Base-by-base conservation (phyloP, 2,113 vertebrate species). In the Chaenocephalus aceratus region DNA sequence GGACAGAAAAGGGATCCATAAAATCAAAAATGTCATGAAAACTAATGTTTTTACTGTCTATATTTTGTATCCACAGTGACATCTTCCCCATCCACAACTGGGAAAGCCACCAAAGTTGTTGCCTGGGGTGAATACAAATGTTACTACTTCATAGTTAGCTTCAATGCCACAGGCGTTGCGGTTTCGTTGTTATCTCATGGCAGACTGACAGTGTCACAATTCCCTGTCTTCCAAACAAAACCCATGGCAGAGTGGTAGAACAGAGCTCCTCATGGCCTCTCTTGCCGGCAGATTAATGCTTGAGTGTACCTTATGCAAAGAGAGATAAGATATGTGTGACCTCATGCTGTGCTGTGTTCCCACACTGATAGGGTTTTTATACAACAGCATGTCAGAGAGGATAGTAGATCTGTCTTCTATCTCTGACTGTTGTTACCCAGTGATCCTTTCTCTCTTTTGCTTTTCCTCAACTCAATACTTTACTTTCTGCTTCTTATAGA, bases 181-280 rank as follows among this genome's bases (percentile, higher is more conserved):
- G 23, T 80, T 89, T 79, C 83, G 79, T 89, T 86, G 84, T 89
- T 88, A 90, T 88, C 85, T 84, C 72, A 26, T 30, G 79, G 70
- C 86, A 81, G 81, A 73, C 68, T 90, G 92, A 88, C 86, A 80
- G 72, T 83, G 79, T 86, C 84, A 83, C 73, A 80, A 84, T 88
- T 88, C 79, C 86, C 86, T 13, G 58, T 77, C 88, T 83, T 82
- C 69, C 63, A 76, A 85, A 89, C 86, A 85, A 91, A 90, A 82
- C 79, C 74, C 77, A 66, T 34, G 51, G 88, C 21, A 6, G 63
- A 85, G 65, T 54, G 76, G 69, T 56, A 82, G 83, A 89, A 89
- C 44, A 88, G 64, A 88, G 41, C 58, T 44, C 72, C 83, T 83
- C 66, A 77, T 77, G 83, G 81, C 80, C 85, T 82, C 77, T 86